These are phyloP conservation scores for Prionace glauca DNA, from an alignment of 2,797 vertebrate genomes.

Conservation along the genomic window DNA sequence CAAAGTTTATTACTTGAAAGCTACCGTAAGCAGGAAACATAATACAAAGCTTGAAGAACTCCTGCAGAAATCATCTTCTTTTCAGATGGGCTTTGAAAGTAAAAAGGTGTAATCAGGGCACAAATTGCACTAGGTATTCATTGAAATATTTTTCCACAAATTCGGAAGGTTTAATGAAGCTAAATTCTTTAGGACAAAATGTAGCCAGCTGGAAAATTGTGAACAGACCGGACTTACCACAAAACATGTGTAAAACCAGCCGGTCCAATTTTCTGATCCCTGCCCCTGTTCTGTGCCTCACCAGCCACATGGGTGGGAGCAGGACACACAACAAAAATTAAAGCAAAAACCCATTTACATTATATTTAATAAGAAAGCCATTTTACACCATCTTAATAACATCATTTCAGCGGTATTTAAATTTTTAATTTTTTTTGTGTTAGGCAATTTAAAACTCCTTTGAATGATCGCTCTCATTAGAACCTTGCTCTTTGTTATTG, in stretches of 20 bases:
- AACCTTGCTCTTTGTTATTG: neutral
- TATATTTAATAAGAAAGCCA: neutral
- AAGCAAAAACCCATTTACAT: neutral
- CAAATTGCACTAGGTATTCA: constrained; percentile 8
- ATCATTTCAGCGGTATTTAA: neutral
- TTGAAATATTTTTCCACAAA: constrained; percentile 20
- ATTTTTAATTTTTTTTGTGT: neutral
- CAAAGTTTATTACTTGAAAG: neutral
- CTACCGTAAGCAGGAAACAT: neutral
- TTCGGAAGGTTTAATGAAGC: constrained; percentile 7
- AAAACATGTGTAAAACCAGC: neutral
- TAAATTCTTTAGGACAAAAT: constrained; percentile 13
- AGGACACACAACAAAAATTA: neutral
- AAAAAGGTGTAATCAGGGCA: neutral
- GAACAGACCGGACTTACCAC: neutral
- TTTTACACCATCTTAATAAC: neutral
- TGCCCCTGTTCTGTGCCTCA: neutral
- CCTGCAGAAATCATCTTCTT: neutral
- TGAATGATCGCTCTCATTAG: neutral
- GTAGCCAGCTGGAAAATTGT: constrained; percentile 14
- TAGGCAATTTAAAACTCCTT: neutral
- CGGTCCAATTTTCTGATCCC: neutral
- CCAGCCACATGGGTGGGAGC: neutral
- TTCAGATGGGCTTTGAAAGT: constrained; percentile 15
- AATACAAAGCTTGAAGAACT: neutral